Conservation (phyloP, 2,888 invertebrate genomes). For the Drosophila paramelanica region DNA sequence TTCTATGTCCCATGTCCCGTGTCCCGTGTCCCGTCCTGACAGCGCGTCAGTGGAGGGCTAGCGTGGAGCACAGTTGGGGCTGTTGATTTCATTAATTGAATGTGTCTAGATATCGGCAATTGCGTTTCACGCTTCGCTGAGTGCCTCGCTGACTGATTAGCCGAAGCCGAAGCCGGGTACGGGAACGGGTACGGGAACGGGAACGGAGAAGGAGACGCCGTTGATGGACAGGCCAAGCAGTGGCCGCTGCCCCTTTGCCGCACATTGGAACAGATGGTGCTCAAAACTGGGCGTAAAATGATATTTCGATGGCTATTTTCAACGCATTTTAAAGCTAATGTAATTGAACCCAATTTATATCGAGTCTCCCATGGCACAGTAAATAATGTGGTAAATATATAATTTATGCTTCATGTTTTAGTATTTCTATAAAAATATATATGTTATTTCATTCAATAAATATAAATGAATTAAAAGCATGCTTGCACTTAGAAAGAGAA, state of each 20-base stretch:
- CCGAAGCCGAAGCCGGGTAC: constrained; percentile 10
- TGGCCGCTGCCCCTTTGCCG: constrained; percentile 18
- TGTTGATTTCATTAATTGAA: constrained; percentile 79
- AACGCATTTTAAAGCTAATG: constrained; percentile 8
- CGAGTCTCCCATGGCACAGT: background rate
- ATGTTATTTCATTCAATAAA: too few relatives aligned
- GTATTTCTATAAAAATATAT: too few relatives aligned
- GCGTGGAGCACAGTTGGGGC: constrained; percentile 21
- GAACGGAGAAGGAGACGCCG: constrained; percentile 7
- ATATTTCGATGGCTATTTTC: constrained; percentile 51
- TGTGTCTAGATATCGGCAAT: constrained; percentile 74
- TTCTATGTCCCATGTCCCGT: background rate
- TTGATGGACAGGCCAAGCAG: constrained; percentile 56
- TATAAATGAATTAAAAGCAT: too few relatives aligned
- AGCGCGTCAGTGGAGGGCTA: constrained; percentile 1
- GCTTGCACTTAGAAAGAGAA: too few relatives aligned
- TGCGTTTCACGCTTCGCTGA: constrained; percentile 77
- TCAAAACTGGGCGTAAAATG: constrained; percentile 55
- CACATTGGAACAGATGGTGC: constrained; percentile 67
- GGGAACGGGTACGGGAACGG: background rate
- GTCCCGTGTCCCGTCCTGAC: constrained; percentile 20
- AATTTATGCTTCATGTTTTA: too few relatives aligned
- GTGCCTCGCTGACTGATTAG: constrained; percentile 74
- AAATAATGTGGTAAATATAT: too few relatives aligned
- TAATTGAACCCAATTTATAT: constrained; percentile 18